phyloP scores from a whole-genome alignment of 2,797 vertebrate genomes.

The Cyclopterus lumpus region DNA sequence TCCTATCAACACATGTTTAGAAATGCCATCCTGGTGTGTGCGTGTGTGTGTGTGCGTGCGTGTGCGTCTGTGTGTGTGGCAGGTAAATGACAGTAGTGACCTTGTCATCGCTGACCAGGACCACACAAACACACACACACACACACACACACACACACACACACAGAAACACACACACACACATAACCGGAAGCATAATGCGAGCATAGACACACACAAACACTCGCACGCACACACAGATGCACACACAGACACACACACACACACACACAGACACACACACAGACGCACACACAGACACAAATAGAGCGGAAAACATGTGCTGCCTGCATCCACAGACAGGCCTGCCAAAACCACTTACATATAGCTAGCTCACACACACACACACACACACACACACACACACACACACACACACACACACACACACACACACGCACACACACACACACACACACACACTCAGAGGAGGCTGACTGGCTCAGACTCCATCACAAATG shows the following conservation, averaged over 20 bases:
- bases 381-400: conserved; percentile 5
- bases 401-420: conserved; percentile 22
- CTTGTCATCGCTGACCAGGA: no score
- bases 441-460: conserved; percentile 21
- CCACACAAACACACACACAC: no score
- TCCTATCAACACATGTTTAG: conserved; percentile 3
- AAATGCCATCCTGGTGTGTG: background rate
- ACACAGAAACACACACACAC: background rate
- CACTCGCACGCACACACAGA: background rate
- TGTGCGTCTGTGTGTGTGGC: conserved; percentile 12
- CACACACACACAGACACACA: conserved; percentile 1
- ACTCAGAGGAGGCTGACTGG: conserved; percentile 15
- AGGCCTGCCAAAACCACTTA: conserved; percentile 53
- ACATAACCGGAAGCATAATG: background rate
- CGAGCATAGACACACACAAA: background rate
- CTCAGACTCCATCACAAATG: conserved; percentile 6
- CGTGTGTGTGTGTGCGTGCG: background rate
- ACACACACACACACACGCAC: conserved; percentile 6
- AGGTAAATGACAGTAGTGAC: conserved; percentile 36
- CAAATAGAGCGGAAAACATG: conserved; percentile 61
- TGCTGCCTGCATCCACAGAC: conserved; percentile 53
- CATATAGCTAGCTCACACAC: conserved; percentile 30
- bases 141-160: no score
- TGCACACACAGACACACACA: background rate
- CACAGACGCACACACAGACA: conserved; percentile 32